Evolutionary conservation across 2,113 vertebrate genomes (phyloP), one percentile per base, ranked within the genome.

Genomic region (Nipponia nippon): DNA sequence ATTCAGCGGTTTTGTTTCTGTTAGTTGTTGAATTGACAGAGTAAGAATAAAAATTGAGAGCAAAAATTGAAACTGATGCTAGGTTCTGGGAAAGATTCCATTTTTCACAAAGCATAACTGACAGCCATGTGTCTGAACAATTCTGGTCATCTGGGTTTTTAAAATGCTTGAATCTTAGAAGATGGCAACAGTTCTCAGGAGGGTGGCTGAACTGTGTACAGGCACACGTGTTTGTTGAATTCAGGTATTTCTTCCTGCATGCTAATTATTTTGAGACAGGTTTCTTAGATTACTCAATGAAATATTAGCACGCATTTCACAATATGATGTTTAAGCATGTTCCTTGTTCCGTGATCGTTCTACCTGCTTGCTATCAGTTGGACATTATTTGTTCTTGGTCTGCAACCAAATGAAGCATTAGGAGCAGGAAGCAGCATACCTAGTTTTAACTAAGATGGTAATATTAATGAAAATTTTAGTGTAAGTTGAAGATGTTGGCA

Each of bases 121-220:
- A 92, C 86, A 93, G 58, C 79, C 80, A 15, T 6, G 50, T 94
- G 79, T 40, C 47, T 90, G 87, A 75, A 88, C 77, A 53, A 9
- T 69, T 46, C 38, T 58, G 55, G 42, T 90, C 67, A 58, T 82
- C 50, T 83, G 49, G 71, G 34, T 13, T 87, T 83, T 22, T 47
- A 38, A 6, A 38, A 38, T 83, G 46, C 73, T 80, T 66, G 72
- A 22, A 32, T 61, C 30, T 52, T 32, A 22, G 59, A 46, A 59
- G 52, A 23, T 10, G 12, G 26, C 52, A 56, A 20, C 2, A 2
- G 2, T 40, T 88, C 58, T 73, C 66, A 90, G 66, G 58, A 58
- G 73, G 34, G 49, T 7, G 32, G 14, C 52, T 94, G 66, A 72
- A 10, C 66, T 50, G 29, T 27, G 52, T 44, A 7, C 30, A 22